phyloP scores from a whole-genome alignment of 2,113 vertebrate genomes.

The Actenoides lindsayi region DNA sequence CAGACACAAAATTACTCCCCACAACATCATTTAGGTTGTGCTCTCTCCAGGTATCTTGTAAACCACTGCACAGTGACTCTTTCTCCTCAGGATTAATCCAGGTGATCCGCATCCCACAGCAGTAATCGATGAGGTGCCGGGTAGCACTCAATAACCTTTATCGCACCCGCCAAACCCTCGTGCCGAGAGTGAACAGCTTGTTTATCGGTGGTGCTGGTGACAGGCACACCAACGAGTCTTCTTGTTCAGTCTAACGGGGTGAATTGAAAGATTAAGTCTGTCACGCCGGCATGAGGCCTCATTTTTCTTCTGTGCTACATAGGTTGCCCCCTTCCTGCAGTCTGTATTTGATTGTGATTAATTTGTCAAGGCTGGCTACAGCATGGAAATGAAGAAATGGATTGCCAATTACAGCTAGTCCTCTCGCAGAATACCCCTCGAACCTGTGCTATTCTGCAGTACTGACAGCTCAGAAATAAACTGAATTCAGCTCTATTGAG shows the following conservation, averaged over 20 bases:
- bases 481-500: constrained; percentile 7
- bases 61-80: constrained; percentile 63
- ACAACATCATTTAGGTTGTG: background rate
- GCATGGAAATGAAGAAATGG: constrained; percentile 87
- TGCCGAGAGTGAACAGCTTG: constrained; percentile 75
- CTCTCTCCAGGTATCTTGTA: constrained; percentile 69
- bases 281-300: constrained; percentile 84
- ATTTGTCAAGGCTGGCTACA: constrained; percentile 87
- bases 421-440: constrained; percentile 75
- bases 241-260: constrained; percentile 80
- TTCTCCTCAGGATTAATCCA: constrained; percentile 69
- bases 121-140: constrained; percentile 74
- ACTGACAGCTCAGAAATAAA: constrained; percentile 60
- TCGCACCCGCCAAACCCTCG: constrained; percentile 64
- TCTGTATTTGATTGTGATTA: constrained; percentile 83
- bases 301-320: constrained; percentile 89
- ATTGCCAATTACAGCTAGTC: constrained; percentile 88
- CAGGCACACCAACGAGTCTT: constrained; percentile 79
- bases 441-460: constrained; percentile 24
- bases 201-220: constrained; percentile 84
- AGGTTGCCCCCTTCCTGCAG: constrained; percentile 67
- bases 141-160: constrained; percentile 79
- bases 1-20: constrained; percentile 45
- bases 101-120: constrained; percentile 61
- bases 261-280: constrained; percentile 92